Evolutionary conservation across 2,113 vertebrate genomes (phyloP).

Genomic region (Cisticola juncidis): DNA sequence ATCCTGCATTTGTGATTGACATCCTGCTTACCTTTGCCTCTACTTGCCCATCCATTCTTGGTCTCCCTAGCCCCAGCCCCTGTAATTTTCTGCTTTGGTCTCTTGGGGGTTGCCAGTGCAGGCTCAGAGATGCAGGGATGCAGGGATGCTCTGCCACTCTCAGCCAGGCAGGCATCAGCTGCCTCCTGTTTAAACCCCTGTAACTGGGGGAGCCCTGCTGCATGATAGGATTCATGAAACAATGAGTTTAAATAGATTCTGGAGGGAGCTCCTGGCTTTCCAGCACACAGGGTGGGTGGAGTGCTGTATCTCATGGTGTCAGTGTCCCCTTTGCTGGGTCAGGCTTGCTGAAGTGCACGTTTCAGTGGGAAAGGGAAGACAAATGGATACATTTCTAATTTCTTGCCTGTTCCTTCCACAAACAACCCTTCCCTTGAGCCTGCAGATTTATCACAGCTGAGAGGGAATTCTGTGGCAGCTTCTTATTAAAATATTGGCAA

Average conservation of each 20-base stretch:
- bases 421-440: slow-evolving; percentile 29
- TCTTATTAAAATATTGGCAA: slow-evolving; percentile 69
- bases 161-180: background rate
- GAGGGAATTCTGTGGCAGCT: slow-evolving; percentile 59
- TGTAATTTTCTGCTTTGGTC: background rate
- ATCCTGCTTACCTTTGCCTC: background rate
- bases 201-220: background rate
- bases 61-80: background rate
- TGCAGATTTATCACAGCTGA: slow-evolving; percentile 52
- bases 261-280: background rate
- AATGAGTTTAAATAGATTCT: slow-evolving; percentile 8
- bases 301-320: background rate
- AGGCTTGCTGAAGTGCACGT: background rate
- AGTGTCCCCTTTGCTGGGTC: background rate
- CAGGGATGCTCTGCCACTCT: background rate
- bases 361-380: slow-evolving; percentile 11
- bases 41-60: background rate
- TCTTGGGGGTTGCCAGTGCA: background rate
- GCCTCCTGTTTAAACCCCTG: background rate
- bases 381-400: slow-evolving; percentile 35
- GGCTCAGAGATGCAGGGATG: background rate
- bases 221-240: background rate
- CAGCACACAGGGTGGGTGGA: background rate
- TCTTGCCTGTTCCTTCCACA: slow-evolving; percentile 23
- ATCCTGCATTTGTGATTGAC: background rate